Evolutionary conservation across 2,113 vertebrate genomes (phyloP).

Genomic region (Oostethus manadensis): DNA sequence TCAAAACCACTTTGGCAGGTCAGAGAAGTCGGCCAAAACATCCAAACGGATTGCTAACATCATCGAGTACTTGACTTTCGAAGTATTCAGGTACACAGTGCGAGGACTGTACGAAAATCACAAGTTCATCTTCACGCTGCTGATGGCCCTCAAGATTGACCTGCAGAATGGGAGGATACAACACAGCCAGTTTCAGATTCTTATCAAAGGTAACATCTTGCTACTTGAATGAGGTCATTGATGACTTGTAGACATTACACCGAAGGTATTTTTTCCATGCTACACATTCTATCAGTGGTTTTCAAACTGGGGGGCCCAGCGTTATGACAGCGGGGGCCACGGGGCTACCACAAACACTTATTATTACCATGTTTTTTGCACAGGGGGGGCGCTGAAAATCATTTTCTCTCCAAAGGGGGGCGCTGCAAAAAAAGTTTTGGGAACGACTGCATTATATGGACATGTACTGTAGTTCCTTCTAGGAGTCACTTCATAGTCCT

Average conservation of each 20-base stretch:
- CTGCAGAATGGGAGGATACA: slow-evolving; percentile 77
- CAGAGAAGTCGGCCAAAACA: slow-evolving; percentile 75
- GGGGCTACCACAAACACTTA: too few species aligned
- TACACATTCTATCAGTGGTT: slow-evolving; percentile 5
- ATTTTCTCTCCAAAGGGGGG: too few species aligned
- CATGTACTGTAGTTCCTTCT: too few species aligned
- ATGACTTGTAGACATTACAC: too few species aligned
- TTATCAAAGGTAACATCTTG: slow-evolving; percentile 80
- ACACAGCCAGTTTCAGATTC: slow-evolving; percentile 78
- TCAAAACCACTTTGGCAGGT: slow-evolving; percentile 60
- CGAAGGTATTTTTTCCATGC: neutral
- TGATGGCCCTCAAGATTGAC: slow-evolving; percentile 87
- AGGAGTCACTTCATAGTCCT: too few species aligned
- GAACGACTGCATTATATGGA: too few species aligned
- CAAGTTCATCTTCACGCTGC: slow-evolving; percentile 83
- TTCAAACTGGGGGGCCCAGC: too few species aligned
- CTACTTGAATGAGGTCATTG: too few species aligned
- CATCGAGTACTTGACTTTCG: slow-evolving; percentile 82
- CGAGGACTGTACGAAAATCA: slow-evolving; percentile 84
- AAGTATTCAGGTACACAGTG: slow-evolving; percentile 79
- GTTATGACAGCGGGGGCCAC: too few species aligned
- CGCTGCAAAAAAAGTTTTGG: too few species aligned
- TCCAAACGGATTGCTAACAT: slow-evolving; percentile 82
- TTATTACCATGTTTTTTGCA: too few species aligned
- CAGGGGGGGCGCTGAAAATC: too few species aligned